phyloP scores from a whole-genome alignment of 2,113 vertebrate genomes.

The Apteryx owenii region DNA sequence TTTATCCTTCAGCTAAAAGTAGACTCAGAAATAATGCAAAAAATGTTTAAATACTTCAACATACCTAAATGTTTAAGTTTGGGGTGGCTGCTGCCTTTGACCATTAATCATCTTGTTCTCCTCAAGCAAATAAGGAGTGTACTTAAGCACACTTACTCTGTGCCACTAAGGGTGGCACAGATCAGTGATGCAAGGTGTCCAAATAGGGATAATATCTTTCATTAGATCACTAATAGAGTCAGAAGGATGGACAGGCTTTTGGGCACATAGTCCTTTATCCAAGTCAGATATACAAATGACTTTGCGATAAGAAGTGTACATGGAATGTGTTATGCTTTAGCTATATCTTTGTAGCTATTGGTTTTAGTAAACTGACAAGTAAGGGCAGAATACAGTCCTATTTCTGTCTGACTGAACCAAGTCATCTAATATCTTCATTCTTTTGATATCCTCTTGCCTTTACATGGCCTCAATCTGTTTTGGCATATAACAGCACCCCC shows the following conservation, averaged over 20 bases:
- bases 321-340: background rate
- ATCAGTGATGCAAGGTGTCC: background rate
- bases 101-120: background rate
- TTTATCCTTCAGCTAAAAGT: background rate
- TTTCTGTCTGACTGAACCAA: background rate
- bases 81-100: fast-evolving
- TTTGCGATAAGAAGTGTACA: background rate
- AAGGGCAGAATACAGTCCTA: background rate
- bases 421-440: background rate
- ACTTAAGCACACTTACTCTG: background rate
- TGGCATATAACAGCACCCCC: background rate
- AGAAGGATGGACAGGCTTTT: background rate
- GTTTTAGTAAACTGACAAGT: background rate
- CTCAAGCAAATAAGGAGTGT: background rate
- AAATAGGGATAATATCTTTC: background rate
- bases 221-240: background rate
- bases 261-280: background rate
- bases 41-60: background rate
- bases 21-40: background rate
- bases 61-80: background rate
- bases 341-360: background rate
- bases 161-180: background rate
- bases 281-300: background rate
- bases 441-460: background rate
- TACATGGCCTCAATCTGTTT: background rate